Evolutionary conservation across 1,140 invertebrate species (phyloP), one percentile per base, ranked within the genome.

Genomic region (Dysdera silvatica): DNA sequence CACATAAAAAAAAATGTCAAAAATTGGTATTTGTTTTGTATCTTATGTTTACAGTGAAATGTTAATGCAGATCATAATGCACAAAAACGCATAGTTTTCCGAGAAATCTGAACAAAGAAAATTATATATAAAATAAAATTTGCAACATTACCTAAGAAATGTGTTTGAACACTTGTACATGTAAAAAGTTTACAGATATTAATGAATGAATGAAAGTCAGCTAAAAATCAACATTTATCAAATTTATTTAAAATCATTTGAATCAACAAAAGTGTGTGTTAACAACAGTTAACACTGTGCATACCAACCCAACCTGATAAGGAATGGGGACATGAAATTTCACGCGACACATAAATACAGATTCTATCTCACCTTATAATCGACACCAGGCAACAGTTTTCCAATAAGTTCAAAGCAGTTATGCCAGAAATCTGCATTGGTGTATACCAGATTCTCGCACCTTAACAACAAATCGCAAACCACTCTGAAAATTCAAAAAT

Each of bases 371-470:
- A 65, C 92, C 80, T 97, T 98, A 73, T 98, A 98, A 75, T 95
- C 91, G 12, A 96, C 93, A 61, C 87, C 85, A 35, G 85, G 84
- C 72, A 97, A 88, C 60, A 95, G 87, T 71, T 84, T 85, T 68
- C 86, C 82, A 41, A 97, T 87, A 4, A 96, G 78, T 60, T 84
- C 80, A 76, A 97, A 96, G 73, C 85, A 87, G 73, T 49, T 79
- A 14, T 89, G 84, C 93, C 91, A 95, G 78, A 89, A 91, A 61
- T 87, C 83, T 70, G 83, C 80, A 73, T 89, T 84, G 55, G 84
- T 80, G 73, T 87, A 86, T 16, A 82, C 78, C 10, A 95, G 77
- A 73, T 87, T 87, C 29, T 93, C 88, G 77, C 83, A 87, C 33
- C 79, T 82, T 49, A 94, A 77, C 40, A 94, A 84, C 68, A 84